Evolutionary conservation across 2,113 vertebrate genomes (phyloP), one percentile per base, ranked within the genome.

Genomic region (Calcarius ornatus): DNA sequence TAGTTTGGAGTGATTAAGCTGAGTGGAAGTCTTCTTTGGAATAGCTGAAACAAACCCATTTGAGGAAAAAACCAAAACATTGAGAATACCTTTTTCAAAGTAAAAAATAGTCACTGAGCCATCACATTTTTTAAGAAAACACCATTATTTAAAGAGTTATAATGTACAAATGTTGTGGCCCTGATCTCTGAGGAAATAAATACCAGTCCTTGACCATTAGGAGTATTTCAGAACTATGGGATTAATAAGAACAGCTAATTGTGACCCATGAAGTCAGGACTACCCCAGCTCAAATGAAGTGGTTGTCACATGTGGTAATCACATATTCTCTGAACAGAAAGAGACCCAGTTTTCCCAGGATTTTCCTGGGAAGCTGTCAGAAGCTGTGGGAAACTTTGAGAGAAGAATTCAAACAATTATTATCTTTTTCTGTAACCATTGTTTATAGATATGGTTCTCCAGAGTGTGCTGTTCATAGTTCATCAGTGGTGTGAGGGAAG

Each of bases 111-210:
- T 61, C 66, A 86, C 30, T 31, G 30, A 78, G 14, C 20, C n/a
- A 81, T 37, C 50, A 12, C 64, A 54, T 60, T 87, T 85, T 86
- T 91, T 68, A 70, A 76, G 53, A 16, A 37, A 18, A 22, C 31
- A 20, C 43, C 30, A 45, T 88, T 87, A 88, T 31, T 93, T 90
- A n/a, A 79, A 94, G 47, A 22, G 2, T 69, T 35, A 40, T 11
- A 77, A 90, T 43, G 13, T 19, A 30, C 24, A 70, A 10, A 73
- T 71, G 64, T 25, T 78, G 37, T 68, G 73, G 37, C 5, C 7
- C 66, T 94, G 60, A 79, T 78, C 54, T 88, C 73, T 60, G 70
- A 94, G 40, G 40, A 96, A 92, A 81, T 77, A 90, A 63, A 35
- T 20, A 82, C 6, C 30, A 59, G 60, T 57, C 73, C 72, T 57